phyloP scores from a whole-genome alignment of 2,797 vertebrate genomes.

The Microctenopoma stevenorrisi region DNA sequence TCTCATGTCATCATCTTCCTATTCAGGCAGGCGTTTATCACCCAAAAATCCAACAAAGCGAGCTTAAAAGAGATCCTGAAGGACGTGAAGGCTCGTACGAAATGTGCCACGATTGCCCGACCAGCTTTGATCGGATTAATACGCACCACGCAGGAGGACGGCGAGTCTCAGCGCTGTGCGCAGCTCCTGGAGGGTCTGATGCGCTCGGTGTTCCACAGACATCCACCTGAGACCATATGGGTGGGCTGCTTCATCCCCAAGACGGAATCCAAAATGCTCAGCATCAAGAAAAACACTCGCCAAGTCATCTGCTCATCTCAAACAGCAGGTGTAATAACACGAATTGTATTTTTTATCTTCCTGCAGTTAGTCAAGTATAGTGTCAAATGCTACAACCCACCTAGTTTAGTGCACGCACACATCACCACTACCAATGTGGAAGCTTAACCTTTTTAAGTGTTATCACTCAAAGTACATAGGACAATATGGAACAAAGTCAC shows the following conservation, averaged over 20 bases:
- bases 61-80: constrained; percentile 81
- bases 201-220: constrained; percentile 77
- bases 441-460: too few species aligned
- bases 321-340: constrained; percentile 73
- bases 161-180: constrained; percentile 59
- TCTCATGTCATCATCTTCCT: constrained; percentile 78
- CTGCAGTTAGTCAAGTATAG: background rate
- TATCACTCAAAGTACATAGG: background rate
- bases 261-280: constrained; percentile 47
- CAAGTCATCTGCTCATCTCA: constrained; percentile 72
- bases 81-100: constrained; percentile 79
- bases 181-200: constrained; percentile 71
- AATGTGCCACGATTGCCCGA: constrained; percentile 35
- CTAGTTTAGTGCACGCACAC: background rate
- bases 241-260: constrained; percentile 77
- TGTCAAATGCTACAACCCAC: too few species aligned
- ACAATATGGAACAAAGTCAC: background rate
- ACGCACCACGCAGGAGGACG: constrained; percentile 54
- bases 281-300: constrained; percentile 79
- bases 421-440: constrained; percentile 1
- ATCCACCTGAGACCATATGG: constrained; percentile 79
- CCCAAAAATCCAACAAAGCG: constrained; percentile 30
- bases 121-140: constrained; percentile 84
- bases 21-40: constrained; percentile 77
- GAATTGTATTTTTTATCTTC: background rate